These are phyloP conservation scores for Myiagra hebetior DNA, from an alignment of 2,113 vertebrate species.

Conservation along the genomic window DNA sequence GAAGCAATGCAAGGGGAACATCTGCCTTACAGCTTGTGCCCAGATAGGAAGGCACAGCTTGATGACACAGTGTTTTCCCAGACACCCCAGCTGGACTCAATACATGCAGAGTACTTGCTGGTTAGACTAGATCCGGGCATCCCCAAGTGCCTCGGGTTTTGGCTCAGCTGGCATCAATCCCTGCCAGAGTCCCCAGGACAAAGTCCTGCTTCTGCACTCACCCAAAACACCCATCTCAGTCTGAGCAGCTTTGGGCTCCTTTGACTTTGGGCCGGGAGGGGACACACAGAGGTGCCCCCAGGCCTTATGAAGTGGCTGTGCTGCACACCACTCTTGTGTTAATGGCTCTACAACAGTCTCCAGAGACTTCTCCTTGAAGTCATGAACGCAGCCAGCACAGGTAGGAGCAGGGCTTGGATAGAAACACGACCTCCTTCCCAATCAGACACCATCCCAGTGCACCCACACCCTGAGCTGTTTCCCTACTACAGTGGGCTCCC, in stretches of 20 bases:
- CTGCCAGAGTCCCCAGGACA: background rate
- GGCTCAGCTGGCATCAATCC: background rate
- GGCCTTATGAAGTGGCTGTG: background rate
- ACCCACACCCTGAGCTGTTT: background rate
- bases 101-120: background rate
- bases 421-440: background rate
- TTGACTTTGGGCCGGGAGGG: background rate
- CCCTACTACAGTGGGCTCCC: background rate
- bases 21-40: background rate
- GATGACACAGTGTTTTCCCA: background rate
- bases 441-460: background rate
- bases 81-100: background rate
- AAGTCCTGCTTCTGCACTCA: background rate
- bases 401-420: background rate
- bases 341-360: background rate
- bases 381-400: accelerated
- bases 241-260: background rate
- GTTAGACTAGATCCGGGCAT: background rate
- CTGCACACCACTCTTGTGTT: background rate
- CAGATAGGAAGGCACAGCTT: background rate
- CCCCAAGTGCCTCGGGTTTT: background rate
- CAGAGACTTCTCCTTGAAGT: background rate
- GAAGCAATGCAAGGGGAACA: background rate
- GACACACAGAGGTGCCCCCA: background rate
- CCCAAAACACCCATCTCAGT: background rate